Evolutionary conservation across 2,797 vertebrate genomes (phyloP), one percentile per base, ranked within the genome.

Genomic region (Phrynocephalus forsythii): DNA sequence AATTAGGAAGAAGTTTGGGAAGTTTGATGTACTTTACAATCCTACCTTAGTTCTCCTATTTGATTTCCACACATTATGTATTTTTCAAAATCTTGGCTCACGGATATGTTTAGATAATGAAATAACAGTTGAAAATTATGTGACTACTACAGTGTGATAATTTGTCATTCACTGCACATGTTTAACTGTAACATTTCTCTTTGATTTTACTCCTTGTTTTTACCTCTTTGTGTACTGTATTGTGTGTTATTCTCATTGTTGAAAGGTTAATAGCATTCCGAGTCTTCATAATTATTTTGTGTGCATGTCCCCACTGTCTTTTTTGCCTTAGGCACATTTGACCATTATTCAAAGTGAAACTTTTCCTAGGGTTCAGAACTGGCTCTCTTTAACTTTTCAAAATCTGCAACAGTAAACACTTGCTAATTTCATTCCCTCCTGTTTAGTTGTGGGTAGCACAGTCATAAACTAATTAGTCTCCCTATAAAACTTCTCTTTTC

Each of bases 41-140:
- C 71, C 85, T 2, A 0, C 87, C 84, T 91, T 91, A 78, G 60
- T 86, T 83, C 30, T 0, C 80, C 44, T 91, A 88, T 92, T 92
- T 86, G 84, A 87, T 77, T 86, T 86, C 84, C 80, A 87, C 48
- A 87, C 90, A 91, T 93, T 33, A 93, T 63, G 20, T 91, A 87
- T 90, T 92, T 92, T 95, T 94, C 77, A 90, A 88, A 94, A 94
- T 94, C 90, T 2, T 84, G 86, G 79, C 93, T 71, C 94, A 89
- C 8, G 10, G 16, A n/a, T 26, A 22, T 93, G 93, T 96, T 94
- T 93, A 91, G 95, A 93, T 92, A 90, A 89, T 93, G 94, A 93
- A 91, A 89, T 91, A 95, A 81, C 91, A 66, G 86, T 91, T 92
- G 91, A 94, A 79, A 94, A 93, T 92, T 92, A 87, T 85, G 85